Evolutionary conservation across 2,113 vertebrate species (phyloP), one percentile per base, ranked within the genome.

Genomic region (Dendrocopos noguchii): DNA sequence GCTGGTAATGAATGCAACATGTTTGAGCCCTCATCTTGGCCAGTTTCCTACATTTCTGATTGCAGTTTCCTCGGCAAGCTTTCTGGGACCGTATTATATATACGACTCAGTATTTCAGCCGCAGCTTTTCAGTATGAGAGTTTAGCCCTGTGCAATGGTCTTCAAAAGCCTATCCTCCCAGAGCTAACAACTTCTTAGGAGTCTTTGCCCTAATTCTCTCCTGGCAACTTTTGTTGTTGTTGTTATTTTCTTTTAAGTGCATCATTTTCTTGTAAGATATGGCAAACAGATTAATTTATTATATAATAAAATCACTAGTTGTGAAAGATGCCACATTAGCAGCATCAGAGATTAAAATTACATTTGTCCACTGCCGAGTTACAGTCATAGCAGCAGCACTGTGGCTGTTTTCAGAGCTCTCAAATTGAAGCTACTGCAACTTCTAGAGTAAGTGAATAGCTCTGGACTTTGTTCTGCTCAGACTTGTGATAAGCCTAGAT

Each of bases 1-100:
- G 97, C 19, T 65, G 83, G 87, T 97, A 97, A 97, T 97, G 91
- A 97, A 95, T 80, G 95, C 97, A 98, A 87, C 95, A 97, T 97
- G 95, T 96, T 76, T 86, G 88, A 96, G 96, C 91, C 80, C 91
- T 80, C 8, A 91, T 94, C 96, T 97, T 97, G 97, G 97, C 97
- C 91, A 71, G 6, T 82, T 95, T 97, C 97, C 97, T 95, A 81
- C 87, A 94, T 93, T 96, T 96, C 92, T 96, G 95, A 97, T 95
- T 96, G 91, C 82, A 93, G 90, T 97, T 95, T 95, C 94, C 96
- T 96, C 98, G 97, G 97, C 97, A 97, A 96, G 92, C 81, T 90
- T 90, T 95, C 87, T 89, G 63, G 93, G 91, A 93, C 95, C 82
- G 77, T 93, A 94, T 93, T 95, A 97, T 93, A 91, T 97, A 59